Evolutionary conservation across 2,888 invertebrate species (phyloP).

Genomic region (Lottia scabra): DNA sequence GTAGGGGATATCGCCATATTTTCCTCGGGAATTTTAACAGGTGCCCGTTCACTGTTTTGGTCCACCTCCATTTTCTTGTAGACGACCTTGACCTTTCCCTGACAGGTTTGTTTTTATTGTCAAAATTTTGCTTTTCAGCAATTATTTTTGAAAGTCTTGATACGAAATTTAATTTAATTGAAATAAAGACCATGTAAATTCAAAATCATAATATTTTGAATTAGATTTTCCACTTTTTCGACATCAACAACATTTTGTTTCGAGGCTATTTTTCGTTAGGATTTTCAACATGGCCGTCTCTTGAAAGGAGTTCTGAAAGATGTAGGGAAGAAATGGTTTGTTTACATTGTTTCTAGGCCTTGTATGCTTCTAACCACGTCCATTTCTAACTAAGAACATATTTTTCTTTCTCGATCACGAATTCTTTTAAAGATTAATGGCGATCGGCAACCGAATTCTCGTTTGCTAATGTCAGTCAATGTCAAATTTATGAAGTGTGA

Average conservation of each 20-base stretch:
- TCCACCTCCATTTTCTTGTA: constrained; percentile 26
- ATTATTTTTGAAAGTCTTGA: no score
- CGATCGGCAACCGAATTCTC: no score
- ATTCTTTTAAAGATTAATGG: no score
- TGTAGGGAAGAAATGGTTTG: constrained; percentile 24
- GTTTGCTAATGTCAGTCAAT: no score
- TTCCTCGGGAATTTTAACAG: constrained; percentile 21
- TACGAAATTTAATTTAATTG: no score
- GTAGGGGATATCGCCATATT: constrained; percentile 48
- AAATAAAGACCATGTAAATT: no score
- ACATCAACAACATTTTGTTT: background rate
- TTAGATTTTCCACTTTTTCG: no score
- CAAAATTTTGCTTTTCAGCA: background rate
- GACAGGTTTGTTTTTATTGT: background rate
- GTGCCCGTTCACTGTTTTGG: constrained; percentile 3
- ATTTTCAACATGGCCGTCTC: constrained; percentile 62
- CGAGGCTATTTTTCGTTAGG: constrained; percentile 7
- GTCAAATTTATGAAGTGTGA: no score
- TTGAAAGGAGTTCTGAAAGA: constrained; percentile 32
- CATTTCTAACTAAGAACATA: no score
- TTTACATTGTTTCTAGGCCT: background rate
- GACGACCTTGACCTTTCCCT: background rate
- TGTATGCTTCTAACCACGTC: no score
- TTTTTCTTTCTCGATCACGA: no score
- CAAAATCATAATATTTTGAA: no score